Base-by-base conservation (phyloP, 2,888 invertebrate species). In the Glyphotaelius pellucidus region DNA sequence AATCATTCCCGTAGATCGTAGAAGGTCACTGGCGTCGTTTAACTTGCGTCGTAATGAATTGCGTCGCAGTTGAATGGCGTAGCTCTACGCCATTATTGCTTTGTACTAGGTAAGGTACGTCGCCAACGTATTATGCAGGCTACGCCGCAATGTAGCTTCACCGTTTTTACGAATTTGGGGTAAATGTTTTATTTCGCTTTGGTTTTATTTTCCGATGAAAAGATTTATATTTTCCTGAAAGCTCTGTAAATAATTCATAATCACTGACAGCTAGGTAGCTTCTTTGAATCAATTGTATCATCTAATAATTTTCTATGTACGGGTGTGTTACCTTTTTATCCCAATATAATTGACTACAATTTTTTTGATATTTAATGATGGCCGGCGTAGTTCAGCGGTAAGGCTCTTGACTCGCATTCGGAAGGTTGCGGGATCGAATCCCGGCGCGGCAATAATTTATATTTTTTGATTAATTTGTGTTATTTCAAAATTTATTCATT, bases 21-120 rank as follows among this genome's bases (percentile, higher is more conserved):
- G 67, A 79, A 88, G 67, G 87, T 67, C 87, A 67, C 67, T 67
- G 67, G 88, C 88, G 19, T 52, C 38, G 88, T 88, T 67, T 32
- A 88, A 67, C 25, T 14, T 32, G 35, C 67, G 88, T 14, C 88
- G 67, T 67, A 67, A n/a, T n/a, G n/a, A n/a, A n/a, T n/a, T n/a
- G n/a, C n/a, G n/a, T n/a, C n/a, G 32, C 67, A 32, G 30, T 19
- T 31, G 5, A 31, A 52, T n/a, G n/a, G 5, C 85, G 38, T 85
- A 38, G 87, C 52, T 30, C 12, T n/a, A 38, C 25, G 3, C 38
- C 38, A 85, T 85, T 85, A 85, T 85, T n/a, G 35, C 85, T 81
- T 3, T n/a, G 19, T 52, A 3, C 52, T 87, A n/a, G n/a, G n/a
- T n/a, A n/a, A n/a, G n/a, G n/a, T n/a, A 87, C 87, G 87, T 12